Conservation (phyloP, 1,140 invertebrate species). For the Trigoniulus corallinus region DNA sequence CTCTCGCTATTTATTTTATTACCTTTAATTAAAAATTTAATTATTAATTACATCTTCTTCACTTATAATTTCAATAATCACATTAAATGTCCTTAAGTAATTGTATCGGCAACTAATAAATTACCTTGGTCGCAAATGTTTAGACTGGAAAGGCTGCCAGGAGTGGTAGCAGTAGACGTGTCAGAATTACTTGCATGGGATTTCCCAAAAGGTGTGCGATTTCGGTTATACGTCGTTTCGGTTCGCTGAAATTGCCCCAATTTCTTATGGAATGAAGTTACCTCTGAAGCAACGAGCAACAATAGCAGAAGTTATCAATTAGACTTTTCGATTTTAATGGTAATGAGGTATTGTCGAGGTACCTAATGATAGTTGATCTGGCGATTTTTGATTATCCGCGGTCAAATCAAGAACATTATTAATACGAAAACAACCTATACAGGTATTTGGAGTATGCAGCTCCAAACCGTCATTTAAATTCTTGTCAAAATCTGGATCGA, state of each 20-base stretch:
- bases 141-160: constrained; percentile 19
- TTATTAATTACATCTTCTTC: neutral
- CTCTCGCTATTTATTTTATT: constrained; percentile 1
- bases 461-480: constrained; percentile 4
- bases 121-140: constrained; percentile 17
- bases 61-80: too few species aligned
- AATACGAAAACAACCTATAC: constrained; percentile 7
- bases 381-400: neutral
- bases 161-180: constrained; percentile 11
- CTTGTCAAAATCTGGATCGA: neutral
- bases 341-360: too few species aligned
- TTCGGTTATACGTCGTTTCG: too few species aligned
- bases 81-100: too few species aligned
- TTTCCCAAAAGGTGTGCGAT: neutral
- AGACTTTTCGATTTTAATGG: too few species aligned
- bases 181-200: neutral
- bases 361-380: too few species aligned
- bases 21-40: neutral
- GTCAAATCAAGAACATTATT: neutral
- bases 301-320: too few species aligned
- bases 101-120: neutral
- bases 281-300: too few species aligned
- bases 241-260: too few species aligned
- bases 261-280: too few species aligned
- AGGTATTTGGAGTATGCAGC: constrained; percentile 3